phyloP scores from a whole-genome alignment of 2,888 invertebrate genomes.

The Agonopterix heracliana region DNA sequence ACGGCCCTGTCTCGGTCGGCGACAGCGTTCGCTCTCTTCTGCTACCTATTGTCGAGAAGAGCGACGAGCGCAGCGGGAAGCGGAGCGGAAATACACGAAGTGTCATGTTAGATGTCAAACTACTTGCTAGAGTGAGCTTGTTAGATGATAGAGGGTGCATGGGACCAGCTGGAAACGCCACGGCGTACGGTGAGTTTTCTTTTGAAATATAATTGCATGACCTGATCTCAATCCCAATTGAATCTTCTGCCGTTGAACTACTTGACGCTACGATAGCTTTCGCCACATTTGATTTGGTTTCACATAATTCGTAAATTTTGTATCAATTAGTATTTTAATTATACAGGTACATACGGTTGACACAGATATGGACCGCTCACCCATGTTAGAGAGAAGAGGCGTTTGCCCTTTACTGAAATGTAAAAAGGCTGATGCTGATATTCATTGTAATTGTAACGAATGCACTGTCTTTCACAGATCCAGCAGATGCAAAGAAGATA shows the following conservation, averaged over 20 bases:
- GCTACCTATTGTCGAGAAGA: conserved; percentile 40
- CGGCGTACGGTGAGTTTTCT: conserved; percentile 49
- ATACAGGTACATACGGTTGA: no score
- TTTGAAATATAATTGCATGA: neutral
- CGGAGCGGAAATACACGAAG: conserved; percentile 12
- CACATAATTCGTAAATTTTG: no score
- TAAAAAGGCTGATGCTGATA: no score
- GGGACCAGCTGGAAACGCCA: conserved; percentile 56
- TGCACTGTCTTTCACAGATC: conserved; percentile 36
- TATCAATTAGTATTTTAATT: no score
- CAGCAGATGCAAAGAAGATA: conserved; percentile 28
- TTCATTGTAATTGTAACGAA: no score
- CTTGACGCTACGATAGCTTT: no score
- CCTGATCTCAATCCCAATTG: neutral
- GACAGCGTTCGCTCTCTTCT: conserved; percentile 38
- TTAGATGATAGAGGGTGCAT: conserved; percentile 55
- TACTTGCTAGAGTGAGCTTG: conserved; percentile 52
- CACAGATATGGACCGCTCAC: no score
- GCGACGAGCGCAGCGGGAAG: conserved; percentile 19
- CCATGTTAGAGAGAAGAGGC: no score
- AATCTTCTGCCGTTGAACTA: no score
- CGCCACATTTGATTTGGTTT: neutral
- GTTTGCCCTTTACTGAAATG: no score
- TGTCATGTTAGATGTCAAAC: conserved; percentile 39
- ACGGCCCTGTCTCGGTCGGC: conserved; percentile 37